Conservation (phyloP, 2,888 invertebrate genomes). For the Andrena marginata region DNA sequence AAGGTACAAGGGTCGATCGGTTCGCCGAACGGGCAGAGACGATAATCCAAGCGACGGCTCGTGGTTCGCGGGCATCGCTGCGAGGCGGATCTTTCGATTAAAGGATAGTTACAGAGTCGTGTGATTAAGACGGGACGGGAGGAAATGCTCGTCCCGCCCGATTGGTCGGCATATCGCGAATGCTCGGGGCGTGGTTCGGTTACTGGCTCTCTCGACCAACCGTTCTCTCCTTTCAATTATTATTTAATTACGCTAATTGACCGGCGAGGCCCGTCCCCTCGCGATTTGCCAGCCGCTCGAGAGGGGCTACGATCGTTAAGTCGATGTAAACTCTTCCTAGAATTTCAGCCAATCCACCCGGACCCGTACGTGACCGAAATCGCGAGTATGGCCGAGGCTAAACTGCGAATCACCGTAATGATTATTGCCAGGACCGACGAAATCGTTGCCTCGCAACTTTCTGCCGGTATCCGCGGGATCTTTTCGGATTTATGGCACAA, state of each 20-base stretch:
- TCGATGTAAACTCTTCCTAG: conserved; percentile 44
- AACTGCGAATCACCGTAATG: conserved; percentile 42
- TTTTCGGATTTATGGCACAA: too few relatives aligned
- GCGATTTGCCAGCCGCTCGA: conserved; percentile 47
- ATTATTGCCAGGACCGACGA: background rate
- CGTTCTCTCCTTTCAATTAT: conserved; percentile 82
- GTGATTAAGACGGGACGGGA: conserved; percentile 64
- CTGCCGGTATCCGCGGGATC: background rate
- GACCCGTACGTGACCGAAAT: conserved; percentile 49
- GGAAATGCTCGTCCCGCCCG: conserved; percentile 70
- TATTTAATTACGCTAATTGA: conserved; percentile 84
- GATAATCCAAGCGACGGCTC: background rate
- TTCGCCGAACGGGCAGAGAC: background rate
- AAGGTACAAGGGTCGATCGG: background rate
- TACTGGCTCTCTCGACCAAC: conserved; percentile 73
- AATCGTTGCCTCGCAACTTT: background rate
- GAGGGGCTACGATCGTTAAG: conserved; percentile 57
- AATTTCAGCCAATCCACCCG: conserved; percentile 44
- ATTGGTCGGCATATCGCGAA: conserved; percentile 75
- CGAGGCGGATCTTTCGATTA: conserved; percentile 51
- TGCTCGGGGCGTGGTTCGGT: conserved; percentile 80
- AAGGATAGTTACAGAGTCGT: conserved; percentile 60
- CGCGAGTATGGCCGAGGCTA: background rate
- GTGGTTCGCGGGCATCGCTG: background rate
- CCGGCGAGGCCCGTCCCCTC: conserved; percentile 63